These are phyloP conservation scores for Homarus gammarus DNA, from an alignment of 2,888 invertebrate species.

Conservation along the genomic window DNA sequence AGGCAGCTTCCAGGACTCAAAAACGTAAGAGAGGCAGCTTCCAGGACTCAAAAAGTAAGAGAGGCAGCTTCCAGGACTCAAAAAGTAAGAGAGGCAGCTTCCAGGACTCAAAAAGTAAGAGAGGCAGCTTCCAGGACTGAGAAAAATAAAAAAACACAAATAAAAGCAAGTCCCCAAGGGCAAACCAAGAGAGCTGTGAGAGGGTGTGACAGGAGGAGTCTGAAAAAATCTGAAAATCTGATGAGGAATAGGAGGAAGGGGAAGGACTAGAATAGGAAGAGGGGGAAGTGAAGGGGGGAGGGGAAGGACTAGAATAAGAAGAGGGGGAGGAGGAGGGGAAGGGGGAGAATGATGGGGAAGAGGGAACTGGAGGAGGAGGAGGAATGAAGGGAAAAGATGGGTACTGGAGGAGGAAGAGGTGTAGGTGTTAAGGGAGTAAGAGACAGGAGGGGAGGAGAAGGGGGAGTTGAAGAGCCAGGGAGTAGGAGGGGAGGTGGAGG, in stretches of 20 bases:
- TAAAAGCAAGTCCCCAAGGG: no score
- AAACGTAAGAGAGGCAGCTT: no score
- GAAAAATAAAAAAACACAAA: no score
- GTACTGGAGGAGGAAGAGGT: not conserved
- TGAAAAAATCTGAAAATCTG: no score
- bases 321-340: not conserved
- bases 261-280: not conserved
- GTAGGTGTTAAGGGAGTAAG: conserved; percentile 1
- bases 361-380: not conserved
- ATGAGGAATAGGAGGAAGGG: not conserved
- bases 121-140: no score
- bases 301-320: not conserved
- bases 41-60: no score
- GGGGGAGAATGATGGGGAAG: not conserved
- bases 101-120: no score
- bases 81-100: no score
- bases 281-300: not conserved
- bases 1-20: no score
- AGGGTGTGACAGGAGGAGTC: not conserved
- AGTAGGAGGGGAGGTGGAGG: no score
- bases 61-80: no score
- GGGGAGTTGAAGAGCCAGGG: not conserved
- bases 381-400: no score
- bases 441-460: not conserved
- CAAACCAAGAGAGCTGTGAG: not conserved